A percentile compares a stretch with the other conserved stretches of the same genome.
phyloP scores from a whole-genome alignment of 1,140 invertebrate species.

The Batillaria attramentaria region DNA sequence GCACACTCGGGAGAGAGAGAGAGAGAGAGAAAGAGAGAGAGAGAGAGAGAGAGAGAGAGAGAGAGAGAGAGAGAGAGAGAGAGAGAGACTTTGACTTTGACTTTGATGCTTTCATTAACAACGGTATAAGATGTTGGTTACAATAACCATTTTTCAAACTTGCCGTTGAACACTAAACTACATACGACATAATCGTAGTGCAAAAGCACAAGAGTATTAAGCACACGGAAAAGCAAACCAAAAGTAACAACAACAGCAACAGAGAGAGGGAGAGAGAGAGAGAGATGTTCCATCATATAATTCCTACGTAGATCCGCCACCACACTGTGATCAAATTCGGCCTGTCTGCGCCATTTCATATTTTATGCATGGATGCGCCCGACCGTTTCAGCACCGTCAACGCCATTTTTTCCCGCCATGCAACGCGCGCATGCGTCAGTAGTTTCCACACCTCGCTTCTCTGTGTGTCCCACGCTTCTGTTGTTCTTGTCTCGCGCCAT shows the following conservation, averaged over 20 bases:
- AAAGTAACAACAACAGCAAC: not conserved
- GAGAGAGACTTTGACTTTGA: no score
- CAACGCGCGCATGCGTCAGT: not conserved
- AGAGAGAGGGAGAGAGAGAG: slow-evolving; percentile 10
- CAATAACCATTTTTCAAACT: no score
- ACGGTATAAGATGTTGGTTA: no score
- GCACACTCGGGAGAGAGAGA: not conserved
- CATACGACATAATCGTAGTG: no score
- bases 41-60: slow-evolving; percentile 14
- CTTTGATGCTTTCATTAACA: no score
- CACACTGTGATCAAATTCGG: no score
- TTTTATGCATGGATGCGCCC: not conserved
- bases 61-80: slow-evolving; percentile 7
- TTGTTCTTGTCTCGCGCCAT: slow-evolving; percentile 1
- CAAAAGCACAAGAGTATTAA: no score
- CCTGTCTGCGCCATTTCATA: slow-evolving; percentile 26
- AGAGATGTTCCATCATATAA: no score
- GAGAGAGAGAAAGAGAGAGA: not conserved
- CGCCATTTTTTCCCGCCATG: not conserved
- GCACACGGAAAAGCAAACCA: no score
- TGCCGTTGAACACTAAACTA: no score
- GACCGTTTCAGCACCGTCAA: not conserved
- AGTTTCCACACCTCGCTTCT: not conserved
- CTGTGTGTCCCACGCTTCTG: not conserved
- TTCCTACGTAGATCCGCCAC: no score